Evolutionary conservation across 2,113 vertebrate species (phyloP), one percentile per base, ranked within the genome.

Genomic region (Chauna torquata): DNA sequence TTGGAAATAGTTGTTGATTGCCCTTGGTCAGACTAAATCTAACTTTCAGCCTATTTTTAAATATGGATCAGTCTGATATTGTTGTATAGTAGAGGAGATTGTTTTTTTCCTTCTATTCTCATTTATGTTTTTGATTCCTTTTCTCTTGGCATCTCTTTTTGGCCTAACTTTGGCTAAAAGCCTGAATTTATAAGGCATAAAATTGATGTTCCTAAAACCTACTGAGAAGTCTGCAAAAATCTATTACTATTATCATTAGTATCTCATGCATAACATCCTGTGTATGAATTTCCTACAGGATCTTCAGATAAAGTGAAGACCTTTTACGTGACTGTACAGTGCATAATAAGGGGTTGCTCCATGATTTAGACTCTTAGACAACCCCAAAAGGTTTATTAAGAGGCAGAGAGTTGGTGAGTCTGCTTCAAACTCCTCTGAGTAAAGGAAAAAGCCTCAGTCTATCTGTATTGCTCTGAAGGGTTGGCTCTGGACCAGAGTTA

Each of bases 1-100:
- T 12, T 80, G 66, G 34, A 88, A 96, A 91, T 40, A 61, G 78
- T 69, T 95, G 91, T 89, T 96, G 14, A 16, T 40, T 72, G 95
- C 94, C 94, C 91, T 97, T 97, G 94, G 61, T 82, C 82, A 76
- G 82, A 18, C 81, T 75, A 89, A 94, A 87, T 89, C 38, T 68
- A 84, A 94, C 91, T 97, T 89, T 61, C 62, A 91, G 30, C 23
- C 65, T 82, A 3, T 85, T 96, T 30, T 76, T 84, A 94, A 95
- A 69, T 57, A 89, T 72, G 89, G 79, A 89, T 92, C 87, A 87
- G 77, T 79, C 74, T 69, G 49, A 82, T 91, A 40, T 5, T 79
- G 36, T 44, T 82, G 11, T 47, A 34, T 82, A 34, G 40, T 40
- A 87, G 44, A 89, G 6, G 9, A 42, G 19, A 42, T 22, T 40